Conservation (phyloP, 2,113 vertebrate genomes). For the Calidris pugnax region DNA sequence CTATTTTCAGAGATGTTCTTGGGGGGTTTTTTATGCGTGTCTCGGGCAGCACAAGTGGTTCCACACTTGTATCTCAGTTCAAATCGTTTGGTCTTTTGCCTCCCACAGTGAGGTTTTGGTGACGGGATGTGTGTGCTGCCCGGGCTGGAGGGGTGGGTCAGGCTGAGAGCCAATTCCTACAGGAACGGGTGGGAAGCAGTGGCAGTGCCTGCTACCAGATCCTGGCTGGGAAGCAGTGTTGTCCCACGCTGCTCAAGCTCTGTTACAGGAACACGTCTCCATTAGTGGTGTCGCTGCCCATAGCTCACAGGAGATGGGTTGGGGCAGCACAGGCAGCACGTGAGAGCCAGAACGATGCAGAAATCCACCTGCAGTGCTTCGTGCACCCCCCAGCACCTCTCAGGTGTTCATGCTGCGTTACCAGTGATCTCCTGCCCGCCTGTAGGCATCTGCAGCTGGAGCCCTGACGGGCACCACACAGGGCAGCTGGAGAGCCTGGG, state of each 20-base stretch:
- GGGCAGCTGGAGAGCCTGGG: background rate
- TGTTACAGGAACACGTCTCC: fast-evolving
- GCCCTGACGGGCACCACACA: fast-evolving
- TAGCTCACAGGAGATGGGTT: background rate
- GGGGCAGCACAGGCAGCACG: background rate
- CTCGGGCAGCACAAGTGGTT: background rate
- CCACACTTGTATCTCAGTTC: background rate
- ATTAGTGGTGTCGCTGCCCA: fast-evolving
- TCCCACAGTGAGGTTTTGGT: background rate
- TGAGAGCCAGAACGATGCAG: background rate
- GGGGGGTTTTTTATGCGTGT: background rate
- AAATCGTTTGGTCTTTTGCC: background rate
- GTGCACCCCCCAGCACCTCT: fast-evolving
- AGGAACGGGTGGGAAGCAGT: background rate
- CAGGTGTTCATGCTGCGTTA: fast-evolving
- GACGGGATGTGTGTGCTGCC: background rate
- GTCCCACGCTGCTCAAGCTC: fast-evolving
- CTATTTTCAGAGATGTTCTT: background rate
- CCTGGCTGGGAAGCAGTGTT: background rate
- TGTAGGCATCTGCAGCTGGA: fast-evolving
- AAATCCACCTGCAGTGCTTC: background rate
- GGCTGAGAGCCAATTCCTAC: background rate
- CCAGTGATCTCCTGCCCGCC: fast-evolving
- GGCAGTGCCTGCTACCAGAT: fast-evolving
- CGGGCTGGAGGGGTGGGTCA: background rate